Conservation (phyloP, 2,797 vertebrate species). For the Pseudopleuronectes americanus region DNA sequence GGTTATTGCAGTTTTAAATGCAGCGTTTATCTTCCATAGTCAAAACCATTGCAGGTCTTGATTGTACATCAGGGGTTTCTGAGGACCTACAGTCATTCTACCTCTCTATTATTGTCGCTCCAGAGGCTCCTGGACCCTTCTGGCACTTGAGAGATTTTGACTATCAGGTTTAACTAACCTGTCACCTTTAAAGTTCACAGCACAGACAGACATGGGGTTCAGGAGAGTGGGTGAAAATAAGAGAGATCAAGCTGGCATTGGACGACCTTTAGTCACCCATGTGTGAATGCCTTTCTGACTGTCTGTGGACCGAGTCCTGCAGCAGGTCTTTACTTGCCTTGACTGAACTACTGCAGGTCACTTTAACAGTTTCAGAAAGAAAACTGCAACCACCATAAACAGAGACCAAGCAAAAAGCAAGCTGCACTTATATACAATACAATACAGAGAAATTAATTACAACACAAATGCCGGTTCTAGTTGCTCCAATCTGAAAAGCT, state of each 20-base stretch:
- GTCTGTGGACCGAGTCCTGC: too few species aligned
- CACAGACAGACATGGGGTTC: slow-evolving; percentile 24
- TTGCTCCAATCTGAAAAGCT: background rate
- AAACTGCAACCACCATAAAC: too few species aligned
- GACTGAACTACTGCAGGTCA: too few species aligned
- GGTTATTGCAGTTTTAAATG: slow-evolving; percentile 22
- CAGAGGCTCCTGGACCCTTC: slow-evolving; percentile 27
- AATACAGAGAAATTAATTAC: too few species aligned
- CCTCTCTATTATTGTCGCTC: background rate
- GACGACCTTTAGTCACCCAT: slow-evolving; percentile 2
- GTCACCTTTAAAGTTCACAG: slow-evolving; percentile 57
- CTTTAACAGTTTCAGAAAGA: too few species aligned
- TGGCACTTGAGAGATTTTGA: slow-evolving; percentile 58
- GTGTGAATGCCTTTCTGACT: too few species aligned
- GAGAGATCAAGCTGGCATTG: slow-evolving; percentile 7
- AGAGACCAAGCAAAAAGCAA: too few species aligned
- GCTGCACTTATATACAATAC: too few species aligned
- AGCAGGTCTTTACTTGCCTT: too few species aligned
- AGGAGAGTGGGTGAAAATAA: slow-evolving; percentile 23
- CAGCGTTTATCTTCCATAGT: slow-evolving; percentile 17
- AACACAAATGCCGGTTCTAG: too few species aligned
- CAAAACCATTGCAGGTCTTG: background rate
- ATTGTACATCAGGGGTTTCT: too few species aligned
- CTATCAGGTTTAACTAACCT: background rate
- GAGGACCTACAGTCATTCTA: slow-evolving; percentile 17